Evolutionary conservation across 2,113 vertebrate genomes (phyloP).

Genomic region (Nothoprocta pentlandii): DNA sequence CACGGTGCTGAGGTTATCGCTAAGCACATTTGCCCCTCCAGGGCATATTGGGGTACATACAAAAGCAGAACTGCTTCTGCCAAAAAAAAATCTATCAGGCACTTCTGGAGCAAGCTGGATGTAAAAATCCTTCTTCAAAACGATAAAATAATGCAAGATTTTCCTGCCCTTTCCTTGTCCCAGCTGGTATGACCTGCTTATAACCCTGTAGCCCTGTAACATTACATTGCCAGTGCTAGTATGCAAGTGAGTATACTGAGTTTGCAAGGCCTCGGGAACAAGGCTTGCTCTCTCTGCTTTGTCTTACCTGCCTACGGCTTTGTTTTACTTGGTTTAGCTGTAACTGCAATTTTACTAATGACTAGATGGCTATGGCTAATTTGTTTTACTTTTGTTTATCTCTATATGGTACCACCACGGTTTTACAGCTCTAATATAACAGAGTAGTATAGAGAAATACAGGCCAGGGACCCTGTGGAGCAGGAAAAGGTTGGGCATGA

Average conservation of each 20-base stretch:
- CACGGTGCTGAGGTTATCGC: rapidly evolving
- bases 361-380: not conserved
- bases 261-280: not conserved
- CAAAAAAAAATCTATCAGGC: not conserved
- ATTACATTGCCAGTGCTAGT: not conserved
- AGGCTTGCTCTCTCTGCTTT: not conserved
- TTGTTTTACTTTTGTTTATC: constrained; percentile 18
- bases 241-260: not conserved
- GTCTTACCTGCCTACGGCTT: not conserved
- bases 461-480: rapidly evolving
- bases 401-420: not conserved
- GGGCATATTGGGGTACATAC: not conserved
- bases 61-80: not conserved
- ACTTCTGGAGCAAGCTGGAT: not conserved
- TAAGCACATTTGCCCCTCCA: not conserved
- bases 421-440: not conserved
- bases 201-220: not conserved
- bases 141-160: not conserved
- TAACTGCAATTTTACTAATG: constrained; percentile 21
- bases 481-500: rapidly evolving
- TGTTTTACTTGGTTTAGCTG: not conserved
- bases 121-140: not conserved
- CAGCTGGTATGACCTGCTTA: rapidly evolving
- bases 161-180: not conserved
- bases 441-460: not conserved